A percentile compares a stretch with the other conserved stretches of the same genome.
Evolutionary conservation across 2,113 vertebrate species (phyloP).

Genomic region (Cepphus grylle): DNA sequence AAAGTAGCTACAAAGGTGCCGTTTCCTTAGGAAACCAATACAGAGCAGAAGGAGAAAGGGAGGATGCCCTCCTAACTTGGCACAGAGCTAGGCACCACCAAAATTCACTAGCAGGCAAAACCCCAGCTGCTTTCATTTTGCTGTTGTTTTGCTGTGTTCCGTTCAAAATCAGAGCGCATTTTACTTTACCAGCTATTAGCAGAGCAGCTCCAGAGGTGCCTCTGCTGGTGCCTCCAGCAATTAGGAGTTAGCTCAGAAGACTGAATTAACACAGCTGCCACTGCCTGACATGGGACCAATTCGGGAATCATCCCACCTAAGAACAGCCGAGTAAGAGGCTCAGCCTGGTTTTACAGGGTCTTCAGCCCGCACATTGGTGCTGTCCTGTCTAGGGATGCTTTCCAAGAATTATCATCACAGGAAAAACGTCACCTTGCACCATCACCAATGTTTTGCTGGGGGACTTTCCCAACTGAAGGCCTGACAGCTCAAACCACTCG

Average conservation of each 20-base stretch:
- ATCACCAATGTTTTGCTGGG: neutral
- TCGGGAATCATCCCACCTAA: neutral
- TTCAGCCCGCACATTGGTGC: fast-evolving
- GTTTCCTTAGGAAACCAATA: neutral
- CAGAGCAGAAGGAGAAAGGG: neutral
- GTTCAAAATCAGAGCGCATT: neutral
- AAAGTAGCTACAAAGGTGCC: neutral
- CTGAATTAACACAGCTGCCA: neutral
- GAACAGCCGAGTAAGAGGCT: neutral
- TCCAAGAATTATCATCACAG: neutral
- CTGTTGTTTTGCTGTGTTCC: neutral
- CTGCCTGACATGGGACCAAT: fast-evolving
- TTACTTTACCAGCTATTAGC: neutral
- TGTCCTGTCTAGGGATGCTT: neutral
- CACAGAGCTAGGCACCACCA: neutral
- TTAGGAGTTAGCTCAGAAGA: neutral
- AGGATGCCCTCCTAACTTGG: neutral
- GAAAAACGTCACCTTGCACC: neutral
- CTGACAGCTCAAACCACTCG: neutral
- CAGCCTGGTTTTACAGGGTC: neutral
- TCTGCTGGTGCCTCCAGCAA: neutral
- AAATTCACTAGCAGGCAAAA: neutral
- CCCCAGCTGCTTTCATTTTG: neutral
- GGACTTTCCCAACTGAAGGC: neutral
- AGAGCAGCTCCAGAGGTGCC: neutral